Conservation (phyloP, 2,113 vertebrate species). For the Otolemur garnettii region DNA sequence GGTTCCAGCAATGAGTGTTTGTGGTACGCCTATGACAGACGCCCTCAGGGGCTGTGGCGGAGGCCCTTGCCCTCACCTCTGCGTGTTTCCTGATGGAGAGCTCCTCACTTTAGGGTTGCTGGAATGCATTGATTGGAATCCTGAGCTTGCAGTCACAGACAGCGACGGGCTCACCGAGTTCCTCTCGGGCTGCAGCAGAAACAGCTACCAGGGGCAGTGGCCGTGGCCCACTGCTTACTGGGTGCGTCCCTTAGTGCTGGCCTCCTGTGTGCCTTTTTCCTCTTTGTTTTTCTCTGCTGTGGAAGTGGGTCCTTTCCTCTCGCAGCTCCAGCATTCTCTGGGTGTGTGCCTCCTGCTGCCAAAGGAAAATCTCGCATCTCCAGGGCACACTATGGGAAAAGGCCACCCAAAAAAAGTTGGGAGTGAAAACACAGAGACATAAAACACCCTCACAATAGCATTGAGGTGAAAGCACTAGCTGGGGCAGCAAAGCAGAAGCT, state of each 20-base stretch:
- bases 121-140: constrained; percentile 97
- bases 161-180: constrained; percentile 90
- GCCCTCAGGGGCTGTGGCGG: rapidly evolving
- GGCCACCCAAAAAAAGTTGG: constrained; percentile 46
- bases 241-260: constrained; percentile 87
- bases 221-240: constrained; percentile 81
- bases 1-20: neutral
- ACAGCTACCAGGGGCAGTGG: constrained; percentile 84
- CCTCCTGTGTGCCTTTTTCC: constrained; percentile 90
- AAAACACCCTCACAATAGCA: constrained; percentile 41
- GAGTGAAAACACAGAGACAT: constrained; percentile 69
- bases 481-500: neutral
- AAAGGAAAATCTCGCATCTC: constrained; percentile 93
- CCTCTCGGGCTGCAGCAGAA: constrained; percentile 85
- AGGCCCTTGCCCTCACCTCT: constrained; percentile 88
- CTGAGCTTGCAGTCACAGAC: constrained; percentile 90
- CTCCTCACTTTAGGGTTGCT: constrained; percentile 96
- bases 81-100: constrained; percentile 94
- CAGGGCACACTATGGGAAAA: constrained; percentile 89
- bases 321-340: constrained; percentile 94
- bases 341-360: constrained; percentile 90
- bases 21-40: rapidly evolving
- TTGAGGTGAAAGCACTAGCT: neutral
- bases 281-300: constrained; percentile 92
- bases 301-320: constrained; percentile 91